A percentile compares a stretch with the other conserved stretches of the same genome.
Evolutionary conservation across 2,113 vertebrate genomes (phyloP).

Genomic region (Rhizomys pruinosus): DNA sequence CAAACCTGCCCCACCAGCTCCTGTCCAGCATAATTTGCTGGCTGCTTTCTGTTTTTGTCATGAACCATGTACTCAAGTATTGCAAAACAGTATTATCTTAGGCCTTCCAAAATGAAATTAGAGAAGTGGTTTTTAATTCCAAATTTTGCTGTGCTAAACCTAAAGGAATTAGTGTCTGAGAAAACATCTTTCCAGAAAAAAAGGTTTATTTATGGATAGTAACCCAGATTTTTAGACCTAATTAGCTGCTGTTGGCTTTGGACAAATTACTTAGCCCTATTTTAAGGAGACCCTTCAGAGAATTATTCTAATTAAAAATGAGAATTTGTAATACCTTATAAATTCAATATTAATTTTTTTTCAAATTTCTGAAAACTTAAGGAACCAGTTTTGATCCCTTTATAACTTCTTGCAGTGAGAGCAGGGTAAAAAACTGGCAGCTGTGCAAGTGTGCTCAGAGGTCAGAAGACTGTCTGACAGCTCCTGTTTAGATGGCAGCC

Average conservation of each 20-base stretch:
- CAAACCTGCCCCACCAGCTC: not conserved
- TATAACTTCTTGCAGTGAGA: constrained; percentile 20
- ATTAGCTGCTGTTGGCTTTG: constrained; percentile 23
- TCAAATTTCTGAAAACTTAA: not conserved
- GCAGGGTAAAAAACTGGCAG: not conserved
- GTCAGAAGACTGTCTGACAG: too few relatives aligned
- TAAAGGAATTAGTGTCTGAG: constrained; percentile 6
- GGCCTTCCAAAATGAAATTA: constrained; percentile 36
- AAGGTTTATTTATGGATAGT: not conserved
- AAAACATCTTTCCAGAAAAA: constrained; percentile 28
- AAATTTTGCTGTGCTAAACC: constrained; percentile 17
- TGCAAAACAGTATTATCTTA: constrained; percentile 39
- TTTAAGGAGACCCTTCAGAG: constrained; percentile 28
- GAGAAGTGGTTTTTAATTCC: constrained; percentile 19
- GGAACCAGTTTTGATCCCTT: not conserved
- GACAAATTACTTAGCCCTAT: not conserved
- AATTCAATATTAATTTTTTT: not conserved
- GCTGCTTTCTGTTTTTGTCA: not conserved
- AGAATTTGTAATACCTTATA: not conserved
- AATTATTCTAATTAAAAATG: constrained; percentile 44
- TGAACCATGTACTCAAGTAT: not conserved
- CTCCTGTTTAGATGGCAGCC: too few relatives aligned
- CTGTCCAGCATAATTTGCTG: not conserved
- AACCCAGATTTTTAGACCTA: constrained; percentile 40
- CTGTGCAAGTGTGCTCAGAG: too few relatives aligned